These are phyloP conservation scores for Carposina sasakii DNA, from an alignment of 1,140 invertebrate species.

Conservation along the genomic window DNA sequence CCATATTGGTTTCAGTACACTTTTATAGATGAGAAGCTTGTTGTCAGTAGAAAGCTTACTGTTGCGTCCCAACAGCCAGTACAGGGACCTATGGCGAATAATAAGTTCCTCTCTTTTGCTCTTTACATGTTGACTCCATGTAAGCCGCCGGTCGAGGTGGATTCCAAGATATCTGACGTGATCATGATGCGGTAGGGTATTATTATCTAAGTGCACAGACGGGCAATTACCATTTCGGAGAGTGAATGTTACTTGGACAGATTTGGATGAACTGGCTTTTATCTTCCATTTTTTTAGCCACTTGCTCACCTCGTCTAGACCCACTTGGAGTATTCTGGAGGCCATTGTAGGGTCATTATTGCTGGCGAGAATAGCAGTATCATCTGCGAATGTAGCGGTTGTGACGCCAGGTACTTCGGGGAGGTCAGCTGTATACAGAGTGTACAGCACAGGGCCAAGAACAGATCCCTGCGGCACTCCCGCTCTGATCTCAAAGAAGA, in stretches of 20 bases:
- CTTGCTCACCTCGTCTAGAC: background rate
- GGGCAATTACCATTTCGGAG: conserved; percentile 6
- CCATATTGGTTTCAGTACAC: too few relatives aligned
- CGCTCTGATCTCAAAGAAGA: background rate
- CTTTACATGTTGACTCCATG: conserved; percentile 9
- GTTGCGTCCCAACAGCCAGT: too few relatives aligned
- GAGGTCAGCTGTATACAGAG: background rate
- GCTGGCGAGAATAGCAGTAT: background rate
- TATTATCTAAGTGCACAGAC: conserved; percentile 4
- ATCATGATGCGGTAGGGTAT: conserved; percentile 10
- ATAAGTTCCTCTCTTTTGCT: background rate
- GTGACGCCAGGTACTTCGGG: background rate
- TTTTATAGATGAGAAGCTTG: background rate
- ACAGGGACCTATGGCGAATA: too few relatives aligned
- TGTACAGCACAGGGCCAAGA: background rate
- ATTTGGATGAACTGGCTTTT: conserved; percentile 11
- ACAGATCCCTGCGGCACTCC: background rate
- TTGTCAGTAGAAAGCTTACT: too few relatives aligned
- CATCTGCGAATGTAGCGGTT: background rate
- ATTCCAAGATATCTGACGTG: conserved; percentile 12
- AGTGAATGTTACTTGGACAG: conserved; percentile 16
- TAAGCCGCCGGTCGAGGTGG: conserved; percentile 10
- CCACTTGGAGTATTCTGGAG: background rate
- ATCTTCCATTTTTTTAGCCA: conserved; percentile 11
- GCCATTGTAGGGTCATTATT: background rate